Evolutionary conservation across 2,113 vertebrate genomes (phyloP), one percentile per base, ranked within the genome.

Genomic region (Marmota monax): DNA sequence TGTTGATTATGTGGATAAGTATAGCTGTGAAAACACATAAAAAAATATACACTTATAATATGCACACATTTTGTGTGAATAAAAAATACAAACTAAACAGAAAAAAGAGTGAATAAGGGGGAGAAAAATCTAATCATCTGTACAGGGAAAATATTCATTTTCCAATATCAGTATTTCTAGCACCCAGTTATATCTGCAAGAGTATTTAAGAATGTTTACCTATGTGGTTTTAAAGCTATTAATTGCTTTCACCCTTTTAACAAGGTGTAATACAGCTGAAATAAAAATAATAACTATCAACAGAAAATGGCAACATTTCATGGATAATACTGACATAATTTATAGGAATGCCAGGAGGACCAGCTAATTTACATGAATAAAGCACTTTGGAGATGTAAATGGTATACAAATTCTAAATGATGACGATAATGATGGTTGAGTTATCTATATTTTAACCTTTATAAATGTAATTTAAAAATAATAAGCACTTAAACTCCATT

Each of bases 401-500:
- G 72, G 79, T 84, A 84, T 58, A 94, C n/a, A 94, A 87, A 96
- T 88, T 95, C 91, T 96, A 96, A 95, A 92, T 88, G 58, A 96
- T 89, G 84, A 94, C 92, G 65, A 93, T 93, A 96, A 97, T 92
- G 82, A 96, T 91, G 74, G 85, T 29, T 86, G 90, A 94, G 80
- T 86, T 96, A 96, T 78, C 86, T 65, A 32, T 92, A 94, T 82
- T 87, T 96, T 96, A 97, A 97, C 93, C 97, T 97, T 95, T 96
- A 88, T 80, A 97, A 95, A 96, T 93, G 34, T 96, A 97, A 97
- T 97, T 96, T 23, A 61, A 96, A 97, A 88, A 92, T 95, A 97
- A 96, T 97, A 92, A 97, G 89, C 95, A 96, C 80, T 97, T 97
- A 93, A 92, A 94, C 84, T 85, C 58, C 16, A 23, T 79, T 97